Base-by-base conservation (phyloP, 2,888 invertebrate genomes). In the Fragum fragum region DNA sequence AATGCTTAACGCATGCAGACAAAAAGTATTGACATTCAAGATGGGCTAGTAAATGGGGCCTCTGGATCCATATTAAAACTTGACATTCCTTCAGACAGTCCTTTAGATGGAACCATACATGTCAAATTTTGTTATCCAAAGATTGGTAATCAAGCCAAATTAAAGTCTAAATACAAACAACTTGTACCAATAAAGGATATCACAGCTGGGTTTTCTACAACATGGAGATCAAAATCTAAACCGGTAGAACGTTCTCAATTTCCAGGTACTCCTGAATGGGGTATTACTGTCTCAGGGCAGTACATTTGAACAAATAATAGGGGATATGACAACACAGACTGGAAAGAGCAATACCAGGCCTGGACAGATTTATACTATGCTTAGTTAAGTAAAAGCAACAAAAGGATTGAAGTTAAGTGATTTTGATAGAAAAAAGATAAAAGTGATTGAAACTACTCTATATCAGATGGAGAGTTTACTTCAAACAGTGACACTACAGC, bases 1-100 rank as follows among this genome's bases (percentile, higher is more conserved):
- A 66, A 55, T 39, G 77, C 73, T 23, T 52, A 52, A 28, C 39
- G 55, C 32, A 77, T 77, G 77, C 77, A 73, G 16, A 77, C 66
- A 3, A 81, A 85, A 36, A 81, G 74, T 26, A 52, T 61, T 11
- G 75, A 81, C 59, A 81, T 81, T 61, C 28, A 36, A 23, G 73
- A 84, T 42, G 73, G 76, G n/a, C 29, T 85, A 16, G 79, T 81
- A 14, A 84, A 85, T 76, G 76, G 79, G 16, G 76, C 76, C 21
- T 79, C 71, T 61, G 85, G 81, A 68, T 68, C 69, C 14, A 79
- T 81, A 47, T 28, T 42, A n/a, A 39, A 70, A n/a, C 18, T 81
- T 28, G 76, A 76, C 18, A 76, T 84, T 21, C 53, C 42, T 55
- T 0, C 73, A 59, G 0, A 28, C 42, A 39, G 39, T 57, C 69